Evolutionary conservation across 64 coral and sea anemone genomes (phyloP).

Genomic region (Dendrophyllia cribrosa): DNA sequence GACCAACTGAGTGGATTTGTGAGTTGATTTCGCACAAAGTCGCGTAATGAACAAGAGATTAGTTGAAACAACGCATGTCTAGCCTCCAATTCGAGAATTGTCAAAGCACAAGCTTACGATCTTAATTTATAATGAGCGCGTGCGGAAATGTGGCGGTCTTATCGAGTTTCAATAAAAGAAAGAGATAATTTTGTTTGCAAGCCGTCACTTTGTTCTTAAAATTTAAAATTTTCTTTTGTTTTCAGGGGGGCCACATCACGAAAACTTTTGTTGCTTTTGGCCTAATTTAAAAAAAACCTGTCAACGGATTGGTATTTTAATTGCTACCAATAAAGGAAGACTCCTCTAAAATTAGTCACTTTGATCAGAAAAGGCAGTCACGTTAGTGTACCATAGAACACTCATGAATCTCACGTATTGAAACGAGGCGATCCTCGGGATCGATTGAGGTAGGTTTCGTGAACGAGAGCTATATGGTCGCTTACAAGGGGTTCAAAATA

Average conservation of each 20-base stretch:
- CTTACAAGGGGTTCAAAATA: no score
- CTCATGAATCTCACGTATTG: no score
- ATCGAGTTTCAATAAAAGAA: constrained; percentile 18
- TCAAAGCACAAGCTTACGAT: not conserved
- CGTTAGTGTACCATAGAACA: no score
- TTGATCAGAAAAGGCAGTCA: no score
- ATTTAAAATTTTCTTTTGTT: not conserved
- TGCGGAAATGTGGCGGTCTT: not conserved
- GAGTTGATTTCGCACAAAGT: not conserved
- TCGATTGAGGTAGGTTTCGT: no score
- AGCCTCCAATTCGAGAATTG: not conserved
- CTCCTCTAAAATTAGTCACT: not conserved
- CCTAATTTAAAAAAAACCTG: not conserved
- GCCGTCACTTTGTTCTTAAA: not conserved
- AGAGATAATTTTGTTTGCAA: constrained; percentile 7
- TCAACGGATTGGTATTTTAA: not conserved
- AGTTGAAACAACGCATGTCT: not conserved
- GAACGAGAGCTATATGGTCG: no score
- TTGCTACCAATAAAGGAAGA: not conserved
- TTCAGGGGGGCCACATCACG: not conserved
- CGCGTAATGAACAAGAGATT: not conserved
- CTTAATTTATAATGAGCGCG: not conserved
- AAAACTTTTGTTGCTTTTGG: not conserved
- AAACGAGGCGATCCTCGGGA: no score
- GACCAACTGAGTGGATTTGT: not conserved